Base-by-base conservation (phyloP, 2,888 invertebrate genomes). In the Megaustenia siamemsis region DNA sequence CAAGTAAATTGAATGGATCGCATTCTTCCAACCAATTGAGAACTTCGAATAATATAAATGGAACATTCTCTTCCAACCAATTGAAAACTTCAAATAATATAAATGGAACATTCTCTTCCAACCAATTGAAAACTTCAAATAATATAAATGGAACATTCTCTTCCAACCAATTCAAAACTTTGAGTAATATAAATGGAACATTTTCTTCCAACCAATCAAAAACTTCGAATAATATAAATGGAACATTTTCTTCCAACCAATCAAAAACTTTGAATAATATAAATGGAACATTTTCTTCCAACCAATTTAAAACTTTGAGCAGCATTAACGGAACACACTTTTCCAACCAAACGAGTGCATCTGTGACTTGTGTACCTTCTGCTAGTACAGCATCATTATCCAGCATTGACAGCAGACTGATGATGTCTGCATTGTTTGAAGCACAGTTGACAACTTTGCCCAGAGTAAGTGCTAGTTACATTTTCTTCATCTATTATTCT, bases 391-490 rank as follows among this genome's bases (percentile, higher is more conserved):
- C 49, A 35, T 49, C 83, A 21, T 75, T 81, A 32, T 56, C 80
- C 21, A 76, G 60, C 15, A 73, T 81, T 53, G 84, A 79, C 75
- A 73, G 79, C 1, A 80, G 84, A 40, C 81, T 84, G 38, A 81
- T 81, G 38, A 81, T 81, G 24, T 87, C 87, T 3, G 87, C 87
- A 10, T 60, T 87, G 60, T 87, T 87, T 87, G 87, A 86, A 15
- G 56, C 87, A 38, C 87, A 87, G 82, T 87, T 87, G 69, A 87
- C 87, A 32, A 86, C 87, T 38, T 66, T 87, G 56, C 87, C 87
- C 28, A 71, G 87, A 69, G 87, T 87, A 60, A 87, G 87, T 71
- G 56, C 1, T 60, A 24, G 4, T 49, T 15, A n/a, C n/a, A n/a
- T n/a, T n/a, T n/a, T n/a, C n/a, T n/a, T n/a, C n/a, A n/a, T n/a